Conservation (phyloP, 2,113 vertebrate species). For the Ahaetulla prasina region DNA sequence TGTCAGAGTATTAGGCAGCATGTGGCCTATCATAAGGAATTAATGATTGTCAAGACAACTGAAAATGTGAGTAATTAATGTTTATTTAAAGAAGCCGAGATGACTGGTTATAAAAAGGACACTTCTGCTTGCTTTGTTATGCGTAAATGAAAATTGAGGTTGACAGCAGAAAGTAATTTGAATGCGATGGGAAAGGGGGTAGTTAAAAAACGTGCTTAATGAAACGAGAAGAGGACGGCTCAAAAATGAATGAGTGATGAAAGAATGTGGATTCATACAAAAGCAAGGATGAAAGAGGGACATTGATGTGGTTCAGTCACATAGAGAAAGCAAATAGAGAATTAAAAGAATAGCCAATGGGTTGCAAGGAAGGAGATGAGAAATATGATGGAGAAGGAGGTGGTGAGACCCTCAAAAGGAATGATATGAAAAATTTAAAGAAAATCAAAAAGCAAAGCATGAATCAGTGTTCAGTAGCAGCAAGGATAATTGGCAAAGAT, state of each 20-base stretch:
- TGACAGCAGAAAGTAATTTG: neutral
- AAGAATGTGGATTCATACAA: neutral
- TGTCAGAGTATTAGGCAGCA: neutral
- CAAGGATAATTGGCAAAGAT: neutral
- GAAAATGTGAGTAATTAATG: neutral
- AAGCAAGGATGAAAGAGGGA: neutral
- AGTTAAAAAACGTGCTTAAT: neutral
- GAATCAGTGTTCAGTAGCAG: neutral
- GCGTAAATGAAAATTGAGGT: neutral
- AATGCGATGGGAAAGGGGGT: neutral
- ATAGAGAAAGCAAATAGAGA: neutral
- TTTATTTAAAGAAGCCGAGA: neutral
- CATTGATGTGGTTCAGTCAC: neutral
- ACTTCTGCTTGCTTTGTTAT: neutral
- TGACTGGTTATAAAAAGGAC: neutral
- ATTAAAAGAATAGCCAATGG: neutral
- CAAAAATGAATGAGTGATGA: neutral
- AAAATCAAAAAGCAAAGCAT: neutral
- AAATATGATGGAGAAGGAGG: neutral
- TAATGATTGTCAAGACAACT: neutral
- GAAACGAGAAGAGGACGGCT: neutral
- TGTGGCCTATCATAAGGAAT: neutral
- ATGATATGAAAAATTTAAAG: neutral
- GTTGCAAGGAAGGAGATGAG: neutral
- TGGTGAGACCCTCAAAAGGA: neutral